Percentiles rank a stretch among this genome's conserved stretches.
phyloP scores from a whole-genome alignment of 2,888 invertebrate species.

The Pharmacophagus antenor region DNA sequence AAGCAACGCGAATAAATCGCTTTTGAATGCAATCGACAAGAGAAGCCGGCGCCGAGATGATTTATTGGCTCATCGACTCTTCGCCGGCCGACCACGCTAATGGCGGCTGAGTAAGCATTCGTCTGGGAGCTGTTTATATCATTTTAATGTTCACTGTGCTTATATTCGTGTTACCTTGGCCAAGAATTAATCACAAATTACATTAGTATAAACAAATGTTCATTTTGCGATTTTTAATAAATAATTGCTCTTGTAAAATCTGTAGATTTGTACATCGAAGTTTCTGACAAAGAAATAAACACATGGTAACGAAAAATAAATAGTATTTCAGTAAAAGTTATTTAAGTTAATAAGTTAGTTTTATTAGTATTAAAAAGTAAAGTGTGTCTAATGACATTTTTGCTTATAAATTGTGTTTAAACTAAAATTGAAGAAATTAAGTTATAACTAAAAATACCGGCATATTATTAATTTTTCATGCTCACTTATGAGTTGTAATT shows the following conservation, averaged over 20 bases:
- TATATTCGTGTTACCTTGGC: neutral
- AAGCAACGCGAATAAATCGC: conserved; percentile 55
- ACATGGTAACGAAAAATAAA: no score
- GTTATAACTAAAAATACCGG: neutral
- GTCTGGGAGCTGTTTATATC: conserved; percentile 48
- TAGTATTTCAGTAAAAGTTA: no score
- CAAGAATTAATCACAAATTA: conserved; percentile 6
- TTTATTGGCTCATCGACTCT: conserved; percentile 68
- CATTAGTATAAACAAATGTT: neutral
- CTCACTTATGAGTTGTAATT: no score
- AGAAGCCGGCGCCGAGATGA: conserved; percentile 68
- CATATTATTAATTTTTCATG: neutral
- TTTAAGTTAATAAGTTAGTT: no score
- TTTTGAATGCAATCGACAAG: conserved; percentile 70
- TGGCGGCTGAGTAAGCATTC: conserved; percentile 51
- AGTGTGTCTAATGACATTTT: no score
- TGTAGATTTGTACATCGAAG: no score
- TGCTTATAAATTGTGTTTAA: no score
- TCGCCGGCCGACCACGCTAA: conserved; percentile 47
- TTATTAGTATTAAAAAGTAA: no score
- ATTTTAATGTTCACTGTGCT: conserved; percentile 33
- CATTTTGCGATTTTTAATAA: neutral
- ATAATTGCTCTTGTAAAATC: no score
- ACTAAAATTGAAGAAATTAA: neutral
- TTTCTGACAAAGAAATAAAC: no score